A percentile compares a stretch with the other conserved stretches of the same genome.
phyloP scores from a whole-genome alignment of 2,113 vertebrate genomes.

The Morphnarchus princeps region DNA sequence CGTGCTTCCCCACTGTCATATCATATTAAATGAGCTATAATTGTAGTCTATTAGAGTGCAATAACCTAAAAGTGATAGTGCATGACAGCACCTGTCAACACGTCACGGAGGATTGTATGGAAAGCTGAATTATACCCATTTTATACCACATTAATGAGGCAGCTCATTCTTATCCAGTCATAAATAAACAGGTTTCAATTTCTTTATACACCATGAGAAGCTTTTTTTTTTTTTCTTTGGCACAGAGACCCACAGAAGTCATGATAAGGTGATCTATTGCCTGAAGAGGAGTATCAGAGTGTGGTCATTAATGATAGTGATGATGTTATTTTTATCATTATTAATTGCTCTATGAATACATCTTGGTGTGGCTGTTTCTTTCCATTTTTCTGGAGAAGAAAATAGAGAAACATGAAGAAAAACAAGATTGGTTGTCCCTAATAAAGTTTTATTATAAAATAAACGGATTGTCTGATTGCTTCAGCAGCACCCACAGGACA shows the following conservation, averaged over 20 bases:
- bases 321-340: background rate
- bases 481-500: background rate
- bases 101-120: conserved; percentile 44
- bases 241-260: background rate
- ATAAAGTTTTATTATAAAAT: background rate
- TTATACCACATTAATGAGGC: conserved; percentile 62
- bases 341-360: background rate
- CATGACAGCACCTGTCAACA: conserved; percentile 71
- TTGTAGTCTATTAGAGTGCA: conserved; percentile 64
- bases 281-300: background rate
- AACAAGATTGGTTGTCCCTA: background rate
- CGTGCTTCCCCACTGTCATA: conserved; percentile 61
- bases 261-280: background rate
- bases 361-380: background rate
- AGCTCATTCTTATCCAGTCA: conserved; percentile 51
- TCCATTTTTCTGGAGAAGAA: background rate
- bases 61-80: conserved; percentile 65
- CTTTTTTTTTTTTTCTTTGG: background rate
- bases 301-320: background rate
- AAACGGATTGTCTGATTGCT: background rate
- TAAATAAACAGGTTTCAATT: conserved; percentile 63
- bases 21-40: conserved; percentile 65
- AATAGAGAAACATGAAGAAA: background rate
- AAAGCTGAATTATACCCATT: conserved; percentile 63
- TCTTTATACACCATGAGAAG: conserved; percentile 4